phyloP scores from a whole-genome alignment of 2,888 invertebrate genomes.

The Plutella xylostella region DNA sequence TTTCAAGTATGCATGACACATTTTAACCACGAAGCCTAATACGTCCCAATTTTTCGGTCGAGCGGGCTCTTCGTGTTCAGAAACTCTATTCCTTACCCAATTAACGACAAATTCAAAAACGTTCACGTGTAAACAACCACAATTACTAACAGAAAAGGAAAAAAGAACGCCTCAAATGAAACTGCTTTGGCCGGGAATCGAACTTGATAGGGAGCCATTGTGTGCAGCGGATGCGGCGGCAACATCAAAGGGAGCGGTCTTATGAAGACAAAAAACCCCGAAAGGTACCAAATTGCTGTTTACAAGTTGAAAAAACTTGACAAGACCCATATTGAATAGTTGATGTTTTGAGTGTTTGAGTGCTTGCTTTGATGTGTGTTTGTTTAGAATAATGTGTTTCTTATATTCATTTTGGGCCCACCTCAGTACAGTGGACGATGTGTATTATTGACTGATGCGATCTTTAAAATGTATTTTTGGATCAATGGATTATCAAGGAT shows the following conservation, averaged over 20 bases:
- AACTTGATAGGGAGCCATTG: conserved; percentile 39
- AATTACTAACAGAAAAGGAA: conserved; percentile 22
- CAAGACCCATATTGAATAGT: conserved; percentile 25
- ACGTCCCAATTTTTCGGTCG: conserved; percentile 14
- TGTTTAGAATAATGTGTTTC: conserved; percentile 2
- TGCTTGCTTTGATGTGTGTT: conserved; percentile 2
- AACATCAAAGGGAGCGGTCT: conserved; percentile 41
- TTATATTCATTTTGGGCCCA: not conserved
- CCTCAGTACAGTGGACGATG: not conserved
- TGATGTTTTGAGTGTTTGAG: conserved; percentile 2
- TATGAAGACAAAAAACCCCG: not conserved
- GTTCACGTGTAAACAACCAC: conserved; percentile 42
- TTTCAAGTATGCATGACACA: too few relatives aligned
- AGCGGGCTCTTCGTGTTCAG: conserved; percentile 19
- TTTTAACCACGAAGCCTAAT: not conserved
- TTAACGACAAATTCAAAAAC: conserved; percentile 24
- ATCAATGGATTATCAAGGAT: not conserved
- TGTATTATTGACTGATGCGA: not conserved
- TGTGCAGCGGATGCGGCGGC: conserved; percentile 51
- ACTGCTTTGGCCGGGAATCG: not conserved
- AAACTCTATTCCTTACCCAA: conserved; percentile 21
- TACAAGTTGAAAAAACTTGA: conserved; percentile 50
- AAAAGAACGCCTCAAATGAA: not conserved
- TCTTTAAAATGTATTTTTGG: not conserved
- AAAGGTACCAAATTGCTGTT: conserved; percentile 45